Evolutionary conservation across 1,140 invertebrate genomes (phyloP).

Genomic region (Trachymyrmex cornetzi): DNA sequence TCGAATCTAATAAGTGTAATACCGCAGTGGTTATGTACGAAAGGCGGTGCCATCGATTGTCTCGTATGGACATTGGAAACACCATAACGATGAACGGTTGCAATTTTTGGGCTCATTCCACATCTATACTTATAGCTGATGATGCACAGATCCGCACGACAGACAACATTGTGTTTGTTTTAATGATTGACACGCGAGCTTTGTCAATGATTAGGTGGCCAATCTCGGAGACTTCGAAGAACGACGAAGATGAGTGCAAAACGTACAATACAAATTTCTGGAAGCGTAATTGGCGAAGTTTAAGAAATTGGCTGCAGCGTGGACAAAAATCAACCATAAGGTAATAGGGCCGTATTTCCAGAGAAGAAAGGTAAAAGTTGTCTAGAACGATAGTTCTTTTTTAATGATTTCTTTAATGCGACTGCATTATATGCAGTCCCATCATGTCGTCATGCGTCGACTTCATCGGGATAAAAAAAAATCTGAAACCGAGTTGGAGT

Average conservation of each 20-base stretch:
- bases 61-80: slow-evolving; percentile 44
- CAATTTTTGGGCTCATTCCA: slow-evolving; percentile 55
- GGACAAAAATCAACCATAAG: slow-evolving; percentile 24
- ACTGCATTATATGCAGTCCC: background rate
- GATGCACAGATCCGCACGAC: slow-evolving; percentile 26
- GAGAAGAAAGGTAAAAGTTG: background rate
- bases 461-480: slow-evolving; percentile 22
- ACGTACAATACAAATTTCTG: slow-evolving; percentile 46
- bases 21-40: slow-evolving; percentile 35
- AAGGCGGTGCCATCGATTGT: slow-evolving; percentile 60
- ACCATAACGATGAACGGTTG: slow-evolving; percentile 51
- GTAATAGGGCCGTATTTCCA: background rate
- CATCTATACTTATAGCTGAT: slow-evolving; percentile 50
- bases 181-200: slow-evolving; percentile 54
- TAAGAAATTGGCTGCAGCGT: slow-evolving; percentile 16
- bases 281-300: slow-evolving; percentile 49
- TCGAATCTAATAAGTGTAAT: background rate
- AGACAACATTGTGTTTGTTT: slow-evolving; percentile 54
- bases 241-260: slow-evolving; percentile 6
- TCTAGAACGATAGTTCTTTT: background rate
- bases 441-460: background rate
- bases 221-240: slow-evolving; percentile 53
- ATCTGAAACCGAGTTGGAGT: background rate
- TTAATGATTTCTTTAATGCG: background rate
- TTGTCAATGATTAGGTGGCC: slow-evolving; percentile 38